phyloP scores from a whole-genome alignment of 2,113 vertebrate species.

The Proterorhinus semilunaris region DNA sequence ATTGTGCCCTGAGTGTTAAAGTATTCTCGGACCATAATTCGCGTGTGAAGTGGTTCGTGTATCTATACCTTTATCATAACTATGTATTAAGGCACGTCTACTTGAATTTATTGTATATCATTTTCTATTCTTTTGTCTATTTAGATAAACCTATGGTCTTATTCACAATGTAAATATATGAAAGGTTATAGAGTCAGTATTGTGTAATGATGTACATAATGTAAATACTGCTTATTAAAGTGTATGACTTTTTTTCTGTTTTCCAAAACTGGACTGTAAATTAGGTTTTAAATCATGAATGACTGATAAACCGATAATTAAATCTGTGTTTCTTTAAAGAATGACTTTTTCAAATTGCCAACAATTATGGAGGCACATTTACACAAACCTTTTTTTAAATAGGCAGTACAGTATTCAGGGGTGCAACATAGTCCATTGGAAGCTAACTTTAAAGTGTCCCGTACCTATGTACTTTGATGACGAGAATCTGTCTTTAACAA shows the following conservation, averaged over 20 bases:
- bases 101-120: constrained; percentile 59
- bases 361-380: no score
- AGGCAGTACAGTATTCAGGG: no score
- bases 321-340: constrained; percentile 11
- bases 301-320: constrained; percentile 13
- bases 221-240: constrained; percentile 78
- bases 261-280: constrained; percentile 65
- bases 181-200: constrained; percentile 53
- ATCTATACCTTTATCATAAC: constrained; percentile 50
- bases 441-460: no score
- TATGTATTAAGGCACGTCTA: constrained; percentile 64
- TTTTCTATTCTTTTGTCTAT: constrained; percentile 27
- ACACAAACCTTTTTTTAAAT: no score
- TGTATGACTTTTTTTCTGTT: constrained; percentile 74
- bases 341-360: no score
- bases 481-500: no score
- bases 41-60: constrained; percentile 49
- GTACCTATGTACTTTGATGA: no score
- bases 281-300: constrained; percentile 52
- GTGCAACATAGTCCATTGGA: no score
- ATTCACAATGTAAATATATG: constrained; percentile 67
- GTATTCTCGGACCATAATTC: constrained; percentile 50
- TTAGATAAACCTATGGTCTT: constrained; percentile 51
- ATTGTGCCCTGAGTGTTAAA: constrained; percentile 42
- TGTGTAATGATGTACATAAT: constrained; percentile 74